Evolutionary conservation across 2,113 vertebrate genomes (phyloP), one percentile per base, ranked within the genome.

Genomic region (Callopanchax toddi): DNA sequence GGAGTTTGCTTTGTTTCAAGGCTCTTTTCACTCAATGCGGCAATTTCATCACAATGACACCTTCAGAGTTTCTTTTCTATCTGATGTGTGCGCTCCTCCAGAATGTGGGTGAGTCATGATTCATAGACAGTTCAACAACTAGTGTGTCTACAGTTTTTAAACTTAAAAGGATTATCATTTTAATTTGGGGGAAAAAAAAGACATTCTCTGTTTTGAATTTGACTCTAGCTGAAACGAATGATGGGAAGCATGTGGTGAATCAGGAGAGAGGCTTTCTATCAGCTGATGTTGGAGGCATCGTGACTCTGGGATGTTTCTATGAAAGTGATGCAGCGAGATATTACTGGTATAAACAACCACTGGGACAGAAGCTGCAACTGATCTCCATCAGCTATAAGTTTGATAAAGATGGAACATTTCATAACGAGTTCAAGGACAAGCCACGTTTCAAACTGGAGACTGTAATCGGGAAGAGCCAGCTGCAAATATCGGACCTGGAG

Each of bases 341-440:
- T 22, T 70, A 55, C 49, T 89, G 84, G 86, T 86, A 64, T 7
- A 86, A 82, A 36, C 86, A 89, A 39, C n/a, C 32, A 21, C 37
- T 65, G 6, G 84, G 77, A 52, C 29, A 74, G 9, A 81, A 68
- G 40, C 85, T 63, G 1, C 29, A 4, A 6, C 49, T 80, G 0
- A 43, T 89, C 9, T 74, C 81, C 15, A 39, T 34, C 8, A 64
- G 34, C 23, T 75, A 60, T 15, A 65, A 20, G 6, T 29, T 59
- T 11, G 11, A 25, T 0, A 37, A 34, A 22, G 0, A 15, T 0
- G 20, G 5, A 2, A 12, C 5, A 2, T 77, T 83, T 21, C 7
- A 56, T 10, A 1, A 37, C 15, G 74, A 77, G 8, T 88, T 84
- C 54, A 21, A 57, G 10, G 21, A 73, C 17, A 40, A 63, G 21